Evolutionary conservation across 2,113 vertebrate species (phyloP), one percentile per base, ranked within the genome.

Genomic region (Bubo bubo): DNA sequence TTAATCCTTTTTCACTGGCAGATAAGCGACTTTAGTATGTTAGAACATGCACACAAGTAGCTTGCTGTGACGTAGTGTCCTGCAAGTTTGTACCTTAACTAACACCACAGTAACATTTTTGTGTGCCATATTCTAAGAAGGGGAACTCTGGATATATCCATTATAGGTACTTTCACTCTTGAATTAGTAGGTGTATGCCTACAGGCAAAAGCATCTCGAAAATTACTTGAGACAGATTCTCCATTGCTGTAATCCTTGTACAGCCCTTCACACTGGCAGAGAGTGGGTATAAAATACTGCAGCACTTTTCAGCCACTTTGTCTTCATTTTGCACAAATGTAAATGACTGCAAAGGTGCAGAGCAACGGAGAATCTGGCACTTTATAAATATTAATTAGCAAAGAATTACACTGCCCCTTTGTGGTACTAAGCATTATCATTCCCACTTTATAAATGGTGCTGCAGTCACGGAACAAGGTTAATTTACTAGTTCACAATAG

Each of bases 351-450:
- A 95, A 91, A 95, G 83, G 83, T 72, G 72, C 83, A 91, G 88
- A 84, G 64, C 67, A 86, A 64, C n/a, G 34, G 60, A 89, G 60
- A 95, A 89, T 53, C 43, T 85, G 83, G 30, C 73, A 74, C 73
- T 87, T 95, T 58, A 92, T 96, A 93, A 95, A 96, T 95, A 95
- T 93, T 96, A 96, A 97, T 97, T 94, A 92, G 86, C 35, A 71
- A 96, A 95, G 86, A 94, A 96, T 92, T 93, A 97, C 83, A 95
- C 50, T 97, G 95, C 83, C 92, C 76, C 92, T 5, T 93, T 88
- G 92, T 95, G 94, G 94, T 79, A 49, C 76, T 87, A 71, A 84
- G 35, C 30, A 79, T 97, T 81, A 95, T 79, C 56, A 92, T 88
- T 79, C 52, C 27, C 56, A 72, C 67, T 84, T 93, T 68, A 64